Evolutionary conservation across 2,888 invertebrate species (phyloP), one percentile per base, ranked within the genome.

Genomic region (Drosophila incognita): DNA sequence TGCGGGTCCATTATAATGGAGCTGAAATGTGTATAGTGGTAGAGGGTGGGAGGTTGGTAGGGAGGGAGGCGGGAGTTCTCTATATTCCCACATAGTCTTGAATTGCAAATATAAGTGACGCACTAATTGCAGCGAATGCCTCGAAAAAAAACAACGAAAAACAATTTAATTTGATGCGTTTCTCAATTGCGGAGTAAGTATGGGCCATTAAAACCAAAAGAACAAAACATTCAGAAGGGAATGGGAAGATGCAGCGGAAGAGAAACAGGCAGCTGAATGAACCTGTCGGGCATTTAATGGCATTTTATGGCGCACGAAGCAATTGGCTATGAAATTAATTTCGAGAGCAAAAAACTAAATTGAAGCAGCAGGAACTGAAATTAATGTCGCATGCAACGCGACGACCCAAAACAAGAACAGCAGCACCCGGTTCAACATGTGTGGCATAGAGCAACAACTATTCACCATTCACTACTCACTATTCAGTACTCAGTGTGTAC

Each of bases 301-400:
- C 79, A 82, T 80, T 83, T 83, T 85, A 84, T 86, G 86, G 87
- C 75, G 75, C 77, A 74, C 81, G 66, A 71, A 67, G 85, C 85
- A 85, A 85, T 85, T 85, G 85, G 79, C 87, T 85, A 84, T 89
- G 87, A 87, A 85, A 85, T 85, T 87, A 85, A 85, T 89, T 89
- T 89, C 48, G 69, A 73, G 80, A 77, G 71, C 74, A 83, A 78
- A 76, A 64, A 46, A 46, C 61, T 13, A 38, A 68, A 61, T 46
- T 56, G 42, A 38, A 57, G 38, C 49, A 66, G 51, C 40, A 71
- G 65, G 60, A 74, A 61, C 88, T 89, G 90, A 81, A 88, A 76
- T 88, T 88, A 88, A 88, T 88, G 88, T 90, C 82, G 81, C 90
- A 90, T 89, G 88, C 82, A 73, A 83, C 53, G 82, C 71, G 74